Base-by-base conservation (phyloP, 1,140 invertebrate species). In the Tenebrio molitor region DNA sequence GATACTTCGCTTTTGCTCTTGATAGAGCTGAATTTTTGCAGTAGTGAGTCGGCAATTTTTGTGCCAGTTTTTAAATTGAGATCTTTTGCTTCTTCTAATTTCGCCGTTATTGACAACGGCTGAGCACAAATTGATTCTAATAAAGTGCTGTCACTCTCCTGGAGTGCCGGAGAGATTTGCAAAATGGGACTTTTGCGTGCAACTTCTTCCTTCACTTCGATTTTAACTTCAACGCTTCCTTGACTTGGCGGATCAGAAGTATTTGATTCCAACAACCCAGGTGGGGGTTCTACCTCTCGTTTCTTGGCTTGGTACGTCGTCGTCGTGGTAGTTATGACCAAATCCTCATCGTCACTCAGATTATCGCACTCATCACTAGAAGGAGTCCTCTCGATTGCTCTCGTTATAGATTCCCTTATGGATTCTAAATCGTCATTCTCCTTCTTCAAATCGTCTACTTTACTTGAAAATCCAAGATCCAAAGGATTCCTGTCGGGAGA, bases 61-160 rank as follows among this genome's bases (percentile, higher is more conserved):
- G 81, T 78, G 2, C 80, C 77, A 17, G 76, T 79, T 75, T 82
- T 82, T 0, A 82, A 50, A 25, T 74, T 81, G 6, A 79, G 63
- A 58, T 82, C 80, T 72, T 82, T 81, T 6, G 81, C 78, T 16
- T 83, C 82, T 12, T 85, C 84, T 74, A 82, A 84, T 79, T 82
- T 84, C 78, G 69, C 86, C 82, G 73, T 68, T 14, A 77, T 68
- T 53, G 78, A 74, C n/a, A 74, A 46, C 0, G 78, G 76, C 44
- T 71, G 77, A 58, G 76, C 71, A 44, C 76, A 79, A 72, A 81
- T 78, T 14, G 77, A 77, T 72, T 81, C 80, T n/a, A 83, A 72
- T 17, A 83, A 63, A 4, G 80, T 74, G 29, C 78, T 81, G 68
- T 83, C 81, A 0, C 78, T 81, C 75, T 83, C 82, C 78, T 83